Conservation (phyloP, 2,888 invertebrate genomes). For the Trachelus tabidus region DNA sequence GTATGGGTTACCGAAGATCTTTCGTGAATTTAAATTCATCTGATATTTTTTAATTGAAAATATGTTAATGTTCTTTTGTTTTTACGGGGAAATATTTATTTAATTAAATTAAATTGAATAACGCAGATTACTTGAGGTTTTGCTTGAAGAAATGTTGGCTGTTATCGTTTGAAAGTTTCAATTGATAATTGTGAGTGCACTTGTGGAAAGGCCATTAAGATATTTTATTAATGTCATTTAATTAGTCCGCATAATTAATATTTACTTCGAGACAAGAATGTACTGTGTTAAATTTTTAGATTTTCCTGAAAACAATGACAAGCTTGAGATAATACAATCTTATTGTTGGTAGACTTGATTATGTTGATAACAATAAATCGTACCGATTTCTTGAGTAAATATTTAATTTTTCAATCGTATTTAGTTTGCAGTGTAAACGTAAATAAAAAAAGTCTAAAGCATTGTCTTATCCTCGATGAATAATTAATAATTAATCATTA, state of each 20-base stretch:
- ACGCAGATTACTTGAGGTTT: neutral
- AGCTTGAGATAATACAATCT: neutral
- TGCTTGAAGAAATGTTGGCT: neutral
- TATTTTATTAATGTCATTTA: neutral
- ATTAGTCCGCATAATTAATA: neutral
- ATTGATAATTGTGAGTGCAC: neutral
- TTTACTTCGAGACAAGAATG: neutral
- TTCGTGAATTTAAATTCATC: neutral
- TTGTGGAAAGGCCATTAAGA: neutral
- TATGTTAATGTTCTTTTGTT: neutral
- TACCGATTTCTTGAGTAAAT: neutral
- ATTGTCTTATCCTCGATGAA: neutral
- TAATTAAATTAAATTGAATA: neutral
- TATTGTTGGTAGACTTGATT: neutral
- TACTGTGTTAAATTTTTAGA: neutral
- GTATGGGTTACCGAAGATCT: neutral
- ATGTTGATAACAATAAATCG: neutral
- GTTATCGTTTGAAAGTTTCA: neutral
- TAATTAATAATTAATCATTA: neutral
- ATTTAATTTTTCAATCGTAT: neutral
- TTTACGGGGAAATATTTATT: neutral
- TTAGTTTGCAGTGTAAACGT: neutral
- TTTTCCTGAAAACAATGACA: neutral
- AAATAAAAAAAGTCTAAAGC: neutral
- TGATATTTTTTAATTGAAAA: neutral